A percentile compares a stretch with the other conserved stretches of the same genome.
Evolutionary conservation across 2,888 invertebrate species (phyloP).

Genomic region (Rhaphigaster nebulosa): DNA sequence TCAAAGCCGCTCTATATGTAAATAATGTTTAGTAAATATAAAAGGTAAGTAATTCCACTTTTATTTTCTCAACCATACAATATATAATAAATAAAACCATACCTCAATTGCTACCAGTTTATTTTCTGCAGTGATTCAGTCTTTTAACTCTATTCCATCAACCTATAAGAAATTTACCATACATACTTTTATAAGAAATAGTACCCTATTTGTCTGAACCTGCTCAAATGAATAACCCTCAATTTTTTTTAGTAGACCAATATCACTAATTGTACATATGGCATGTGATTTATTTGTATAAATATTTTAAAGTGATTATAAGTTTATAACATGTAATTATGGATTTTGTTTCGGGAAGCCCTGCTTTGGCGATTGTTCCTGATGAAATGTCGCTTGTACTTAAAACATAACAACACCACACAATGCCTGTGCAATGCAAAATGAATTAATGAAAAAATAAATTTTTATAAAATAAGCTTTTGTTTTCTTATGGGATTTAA

Average conservation of each 20-base stretch:
- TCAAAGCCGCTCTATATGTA: not conserved
- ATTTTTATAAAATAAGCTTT: constrained; percentile 7
- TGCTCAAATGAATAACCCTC: constrained; percentile 36
- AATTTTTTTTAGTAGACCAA: constrained; percentile 52
- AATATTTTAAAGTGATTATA: constrained; percentile 5
- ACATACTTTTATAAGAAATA: not conserved
- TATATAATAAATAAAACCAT: not conserved
- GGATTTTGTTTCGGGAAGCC: constrained; percentile 53
- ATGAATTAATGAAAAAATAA: constrained; percentile 6
- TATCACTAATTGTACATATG: constrained; percentile 58
- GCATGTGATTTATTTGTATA: constrained; percentile 55
- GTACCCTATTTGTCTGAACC: constrained; percentile 19
- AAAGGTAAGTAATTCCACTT: constrained; percentile 20
- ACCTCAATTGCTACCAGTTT: constrained; percentile 38
- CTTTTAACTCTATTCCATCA: not conserved
- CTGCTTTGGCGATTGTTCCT: constrained; percentile 59
- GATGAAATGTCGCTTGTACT: constrained; percentile 57
- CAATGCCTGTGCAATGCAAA: constrained; percentile 61
- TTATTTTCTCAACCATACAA: not conserved
- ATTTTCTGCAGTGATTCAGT: not conserved
- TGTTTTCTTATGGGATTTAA: constrained; percentile 1
- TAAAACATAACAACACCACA: constrained; percentile 58
- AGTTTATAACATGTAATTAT: not conserved
- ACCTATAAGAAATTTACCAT: not conserved
- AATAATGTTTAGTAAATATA: not conserved